Percentiles rank a stretch among this genome's conserved stretches.
These are phyloP conservation scores for Ochropleura leucogaster DNA, from an alignment of 2,888 invertebrate species.

Conservation along the genomic window DNA sequence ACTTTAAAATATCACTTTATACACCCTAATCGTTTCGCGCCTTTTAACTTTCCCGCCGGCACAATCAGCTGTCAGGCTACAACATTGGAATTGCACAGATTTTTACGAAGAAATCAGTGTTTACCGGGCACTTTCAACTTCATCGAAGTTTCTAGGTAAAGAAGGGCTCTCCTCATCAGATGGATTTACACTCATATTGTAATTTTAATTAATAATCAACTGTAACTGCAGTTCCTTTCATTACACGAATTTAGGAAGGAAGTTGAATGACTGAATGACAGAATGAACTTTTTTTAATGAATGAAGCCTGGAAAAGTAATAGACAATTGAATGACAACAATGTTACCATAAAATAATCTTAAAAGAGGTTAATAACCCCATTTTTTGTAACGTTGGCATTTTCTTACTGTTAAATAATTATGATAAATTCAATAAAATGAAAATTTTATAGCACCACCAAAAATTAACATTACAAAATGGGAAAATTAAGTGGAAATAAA, in stretches of 20 bases:
- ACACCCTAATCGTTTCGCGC: slow-evolving; percentile 77
- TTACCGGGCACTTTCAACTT: slow-evolving; percentile 82
- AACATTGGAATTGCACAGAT: slow-evolving; percentile 62
- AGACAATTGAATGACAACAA: slow-evolving; percentile 5
- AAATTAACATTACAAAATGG: neutral
- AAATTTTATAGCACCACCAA: neutral
- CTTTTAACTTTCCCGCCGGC: slow-evolving; percentile 87
- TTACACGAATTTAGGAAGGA: slow-evolving; percentile 41
- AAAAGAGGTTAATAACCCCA: neutral
- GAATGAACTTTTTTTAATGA: slow-evolving; percentile 4
- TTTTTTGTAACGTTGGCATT: neutral
- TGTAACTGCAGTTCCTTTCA: slow-evolving; percentile 27
- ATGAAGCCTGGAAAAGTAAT: neutral
- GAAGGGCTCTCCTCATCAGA: slow-evolving; percentile 74
- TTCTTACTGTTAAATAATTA: neutral
- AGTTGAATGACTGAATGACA: slow-evolving; percentile 32
- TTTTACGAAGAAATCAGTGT: slow-evolving; percentile 59
- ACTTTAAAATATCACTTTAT: slow-evolving; percentile 40
- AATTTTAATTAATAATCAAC: slow-evolving; percentile 52
- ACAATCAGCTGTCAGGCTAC: slow-evolving; percentile 86
- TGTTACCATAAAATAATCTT: slow-evolving; percentile 13
- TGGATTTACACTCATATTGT: slow-evolving; percentile 77
- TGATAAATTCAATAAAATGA: neutral
- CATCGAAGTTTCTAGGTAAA: slow-evolving; percentile 69
- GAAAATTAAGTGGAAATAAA: neutral